Evolutionary conservation across 1,140 invertebrate species (phyloP).

Genomic region (Teleopsis dalmanni): DNA sequence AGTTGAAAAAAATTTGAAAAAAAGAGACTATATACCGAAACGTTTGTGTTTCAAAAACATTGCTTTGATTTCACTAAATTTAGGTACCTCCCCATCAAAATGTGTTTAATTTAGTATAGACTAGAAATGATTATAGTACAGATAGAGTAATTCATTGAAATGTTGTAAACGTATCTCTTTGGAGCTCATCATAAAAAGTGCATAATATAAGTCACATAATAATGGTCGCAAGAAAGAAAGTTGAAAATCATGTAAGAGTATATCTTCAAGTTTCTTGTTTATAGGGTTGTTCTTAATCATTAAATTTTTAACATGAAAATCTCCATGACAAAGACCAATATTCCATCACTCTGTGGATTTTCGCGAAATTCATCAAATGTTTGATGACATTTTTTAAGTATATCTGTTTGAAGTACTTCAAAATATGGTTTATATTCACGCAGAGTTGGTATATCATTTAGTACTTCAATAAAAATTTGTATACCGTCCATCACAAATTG

Average conservation of each 20-base stretch:
- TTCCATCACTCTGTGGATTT: background rate
- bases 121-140: constrained; percentile 13
- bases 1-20: too few species aligned
- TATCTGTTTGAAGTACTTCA: background rate
- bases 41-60: background rate
- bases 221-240: constrained; percentile 14
- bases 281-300: constrained; percentile 14
- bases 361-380: background rate
- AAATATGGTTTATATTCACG: background rate
- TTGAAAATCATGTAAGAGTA: constrained; percentile 17
- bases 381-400: background rate
- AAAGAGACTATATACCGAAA: background rate
- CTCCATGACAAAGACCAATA: constrained; percentile 9
- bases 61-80: background rate
- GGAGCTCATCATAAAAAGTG: constrained; percentile 12
- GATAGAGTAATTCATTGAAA: constrained; percentile 11
- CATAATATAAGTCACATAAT: constrained; percentile 15
- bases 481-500: background rate
- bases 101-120: constrained; percentile 11
- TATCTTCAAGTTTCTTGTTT: constrained; percentile 3
- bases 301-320: constrained; percentile 15
- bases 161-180: constrained; percentile 10
- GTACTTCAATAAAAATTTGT: background rate
- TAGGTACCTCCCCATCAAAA: background rate
- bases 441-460: background rate